These are phyloP conservation scores for Rhinophrynus dorsalis DNA, from an alignment of 2,797 vertebrate species.

Conservation along the genomic window DNA sequence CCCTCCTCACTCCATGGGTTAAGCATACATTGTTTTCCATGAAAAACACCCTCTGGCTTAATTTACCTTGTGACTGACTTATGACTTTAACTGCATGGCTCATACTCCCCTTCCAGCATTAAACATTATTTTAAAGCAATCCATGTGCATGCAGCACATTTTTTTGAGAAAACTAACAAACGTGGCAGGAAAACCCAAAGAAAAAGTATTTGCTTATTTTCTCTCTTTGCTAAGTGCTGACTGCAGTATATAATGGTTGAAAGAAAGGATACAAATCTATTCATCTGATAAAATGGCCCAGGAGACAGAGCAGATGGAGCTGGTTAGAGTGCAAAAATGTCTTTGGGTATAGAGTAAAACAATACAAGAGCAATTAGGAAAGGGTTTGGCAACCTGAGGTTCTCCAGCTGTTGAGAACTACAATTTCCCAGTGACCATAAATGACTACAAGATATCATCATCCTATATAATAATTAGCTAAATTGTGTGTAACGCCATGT, in stretches of 20 bases:
- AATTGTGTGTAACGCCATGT: too few relatives aligned
- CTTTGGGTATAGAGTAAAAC: too few relatives aligned
- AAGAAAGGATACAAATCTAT: slow-evolving; percentile 19
- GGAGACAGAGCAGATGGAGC: slow-evolving; percentile 27
- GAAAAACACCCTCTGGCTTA: slow-evolving; percentile 9
- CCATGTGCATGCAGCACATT: slow-evolving; percentile 5
- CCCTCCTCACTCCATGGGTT: too few relatives aligned
- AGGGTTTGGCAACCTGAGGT: too few relatives aligned
- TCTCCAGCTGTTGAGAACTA: too few relatives aligned
- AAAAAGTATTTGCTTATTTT: slow-evolving; percentile 34
- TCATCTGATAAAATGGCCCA: slow-evolving; percentile 27
- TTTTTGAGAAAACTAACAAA: slow-evolving; percentile 21
- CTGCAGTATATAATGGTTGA: slow-evolving; percentile 12
- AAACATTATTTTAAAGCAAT: background rate
- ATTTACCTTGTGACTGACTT: slow-evolving; percentile 38
- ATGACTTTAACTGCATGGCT: slow-evolving; percentile 5
- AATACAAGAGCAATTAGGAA: too few relatives aligned
- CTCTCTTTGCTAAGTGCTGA: slow-evolving; percentile 32
- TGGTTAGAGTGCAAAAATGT: slow-evolving; percentile 12
- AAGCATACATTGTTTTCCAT: too few relatives aligned
- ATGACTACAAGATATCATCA: too few relatives aligned
- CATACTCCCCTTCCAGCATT: slow-evolving; percentile 12
- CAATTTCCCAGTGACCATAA: too few relatives aligned
- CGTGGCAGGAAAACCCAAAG: slow-evolving; percentile 24
- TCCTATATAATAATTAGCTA: too few relatives aligned